These are phyloP conservation scores for Liasis olivaceus DNA, from an alignment of 2,797 vertebrate species.

Conservation along the genomic window DNA sequence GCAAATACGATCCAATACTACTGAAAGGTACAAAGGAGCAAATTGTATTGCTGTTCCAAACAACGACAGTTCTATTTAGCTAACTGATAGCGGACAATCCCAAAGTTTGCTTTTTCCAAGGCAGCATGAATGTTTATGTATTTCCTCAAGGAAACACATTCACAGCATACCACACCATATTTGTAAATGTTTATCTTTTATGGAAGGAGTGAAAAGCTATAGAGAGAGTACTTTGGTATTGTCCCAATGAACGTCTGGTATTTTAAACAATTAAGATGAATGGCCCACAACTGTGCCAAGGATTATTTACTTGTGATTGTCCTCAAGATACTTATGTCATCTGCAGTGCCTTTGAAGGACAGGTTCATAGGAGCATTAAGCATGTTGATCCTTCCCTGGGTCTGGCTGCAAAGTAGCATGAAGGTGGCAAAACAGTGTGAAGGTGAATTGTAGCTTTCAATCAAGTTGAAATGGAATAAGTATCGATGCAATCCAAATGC, in stretches of 20 bases:
- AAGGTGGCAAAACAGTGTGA: not conserved
- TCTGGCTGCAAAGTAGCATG: not conserved
- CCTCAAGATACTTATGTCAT: not conserved
- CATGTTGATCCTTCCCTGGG: not conserved
- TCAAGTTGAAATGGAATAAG: not conserved
- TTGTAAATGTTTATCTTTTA: slow-evolving; percentile 70
- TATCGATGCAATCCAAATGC: not conserved
- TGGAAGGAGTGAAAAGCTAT: slow-evolving; percentile 42
- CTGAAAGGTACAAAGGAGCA: not conserved
- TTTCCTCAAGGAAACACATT: slow-evolving; percentile 70
- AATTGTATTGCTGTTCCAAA: slow-evolving; percentile 13
- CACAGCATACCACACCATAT: slow-evolving; percentile 92
- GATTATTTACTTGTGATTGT: not conserved
- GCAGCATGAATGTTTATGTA: slow-evolving; percentile 76
- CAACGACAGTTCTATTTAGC: slow-evolving; percentile 23
- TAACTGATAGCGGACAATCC: slow-evolving; percentile 25
- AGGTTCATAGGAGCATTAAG: not conserved
- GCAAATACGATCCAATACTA: not conserved
- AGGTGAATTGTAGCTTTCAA: not conserved
- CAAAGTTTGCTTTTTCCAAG: slow-evolving; percentile 48
- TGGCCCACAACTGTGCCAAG: not conserved
- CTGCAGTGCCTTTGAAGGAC: not conserved
- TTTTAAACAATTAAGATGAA: slow-evolving; percentile 28
- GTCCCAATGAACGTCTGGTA: slow-evolving; percentile 30
- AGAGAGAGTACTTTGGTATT: slow-evolving; percentile 8